Percentiles rank a stretch among this genome's conserved stretches.
Evolutionary conservation across 2,797 vertebrate genomes (phyloP).

Genomic region (Poeciliopsis gracilis): DNA sequence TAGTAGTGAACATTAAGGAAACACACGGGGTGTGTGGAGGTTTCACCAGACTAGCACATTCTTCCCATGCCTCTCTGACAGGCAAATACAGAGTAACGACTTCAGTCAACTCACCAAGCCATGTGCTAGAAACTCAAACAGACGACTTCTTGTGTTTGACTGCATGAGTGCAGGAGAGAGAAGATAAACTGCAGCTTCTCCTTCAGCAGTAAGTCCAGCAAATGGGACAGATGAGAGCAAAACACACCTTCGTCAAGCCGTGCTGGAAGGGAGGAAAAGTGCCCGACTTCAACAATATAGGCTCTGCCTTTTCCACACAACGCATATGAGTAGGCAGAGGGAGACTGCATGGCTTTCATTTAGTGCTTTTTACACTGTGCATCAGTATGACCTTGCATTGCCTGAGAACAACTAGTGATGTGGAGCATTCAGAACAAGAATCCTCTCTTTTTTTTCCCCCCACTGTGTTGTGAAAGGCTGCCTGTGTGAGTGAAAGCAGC

Average conservation of each 20-base stretch:
- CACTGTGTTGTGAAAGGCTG: conserved; percentile 45
- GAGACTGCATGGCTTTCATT: conserved; percentile 38
- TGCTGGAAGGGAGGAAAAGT: conserved; percentile 34
- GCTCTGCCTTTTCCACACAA: conserved; percentile 50
- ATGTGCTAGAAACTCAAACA: conserved; percentile 82
- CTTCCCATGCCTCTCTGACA: conserved; percentile 6
- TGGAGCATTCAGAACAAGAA: conserved; percentile 51
- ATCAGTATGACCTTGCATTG: conserved; percentile 69
- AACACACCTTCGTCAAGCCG: conserved; percentile 28
- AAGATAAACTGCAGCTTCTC: conserved; percentile 32
- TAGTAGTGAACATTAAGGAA: not conserved
- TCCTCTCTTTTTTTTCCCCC: conserved; percentile 31
- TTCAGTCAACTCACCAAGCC: conserved; percentile 77
- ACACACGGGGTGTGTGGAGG: not conserved
- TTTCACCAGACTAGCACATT: not conserved
- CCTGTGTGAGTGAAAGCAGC: conserved; percentile 53
- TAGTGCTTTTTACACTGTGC: conserved; percentile 51
- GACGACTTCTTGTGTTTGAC: conserved; percentile 74
- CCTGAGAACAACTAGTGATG: conserved; percentile 54
- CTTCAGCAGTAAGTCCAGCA: conserved; percentile 35
- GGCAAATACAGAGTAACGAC: conserved; percentile 16
- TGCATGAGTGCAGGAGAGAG: conserved; percentile 65
- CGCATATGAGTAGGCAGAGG: conserved; percentile 46
- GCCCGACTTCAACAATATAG: conserved; percentile 49
- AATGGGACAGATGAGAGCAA: conserved; percentile 40